Conservation (phyloP, 2,888 invertebrate species). For the Rhingia rostrata region DNA sequence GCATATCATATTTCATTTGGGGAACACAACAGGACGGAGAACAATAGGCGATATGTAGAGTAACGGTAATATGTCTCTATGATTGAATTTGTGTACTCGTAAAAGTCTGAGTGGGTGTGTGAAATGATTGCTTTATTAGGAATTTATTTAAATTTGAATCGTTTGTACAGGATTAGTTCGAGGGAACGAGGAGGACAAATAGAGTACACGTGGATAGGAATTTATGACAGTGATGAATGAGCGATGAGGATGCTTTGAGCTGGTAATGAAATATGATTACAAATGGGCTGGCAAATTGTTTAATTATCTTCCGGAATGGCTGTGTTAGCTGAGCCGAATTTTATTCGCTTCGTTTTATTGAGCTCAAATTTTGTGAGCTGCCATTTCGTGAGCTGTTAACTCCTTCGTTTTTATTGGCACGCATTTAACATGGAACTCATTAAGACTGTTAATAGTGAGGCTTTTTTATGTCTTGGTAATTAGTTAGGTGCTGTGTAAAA, state of each 20-base stretch:
- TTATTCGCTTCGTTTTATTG: too few relatives aligned
- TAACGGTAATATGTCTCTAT: slow-evolving; percentile 66
- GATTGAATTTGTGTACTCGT: slow-evolving; percentile 62
- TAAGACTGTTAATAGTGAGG: too few relatives aligned
- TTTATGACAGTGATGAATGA: slow-evolving; percentile 50
- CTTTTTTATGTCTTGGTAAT: too few relatives aligned
- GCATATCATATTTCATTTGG: slow-evolving; percentile 70
- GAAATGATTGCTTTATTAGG: slow-evolving; percentile 47
- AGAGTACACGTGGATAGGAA: slow-evolving; percentile 23
- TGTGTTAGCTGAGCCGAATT: too few relatives aligned
- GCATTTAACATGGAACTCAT: too few relatives aligned
- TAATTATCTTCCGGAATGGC: background rate
- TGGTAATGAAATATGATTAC: slow-evolving; percentile 2
- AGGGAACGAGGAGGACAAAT: background rate
- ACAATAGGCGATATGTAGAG: slow-evolving; percentile 30
- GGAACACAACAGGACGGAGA: slow-evolving; percentile 41
- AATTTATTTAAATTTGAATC: slow-evolving; percentile 60
- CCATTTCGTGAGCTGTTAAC: too few relatives aligned
- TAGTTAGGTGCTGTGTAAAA: too few relatives aligned
- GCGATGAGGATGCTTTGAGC: slow-evolving; percentile 7
- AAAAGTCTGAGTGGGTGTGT: background rate
- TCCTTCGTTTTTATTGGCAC: too few relatives aligned
- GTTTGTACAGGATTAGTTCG: slow-evolving; percentile 44
- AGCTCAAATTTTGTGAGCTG: too few relatives aligned
- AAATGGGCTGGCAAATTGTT: background rate